Evolutionary conservation across 2,888 invertebrate species (phyloP).

Genomic region (Epiperipatus broadwayi): DNA sequence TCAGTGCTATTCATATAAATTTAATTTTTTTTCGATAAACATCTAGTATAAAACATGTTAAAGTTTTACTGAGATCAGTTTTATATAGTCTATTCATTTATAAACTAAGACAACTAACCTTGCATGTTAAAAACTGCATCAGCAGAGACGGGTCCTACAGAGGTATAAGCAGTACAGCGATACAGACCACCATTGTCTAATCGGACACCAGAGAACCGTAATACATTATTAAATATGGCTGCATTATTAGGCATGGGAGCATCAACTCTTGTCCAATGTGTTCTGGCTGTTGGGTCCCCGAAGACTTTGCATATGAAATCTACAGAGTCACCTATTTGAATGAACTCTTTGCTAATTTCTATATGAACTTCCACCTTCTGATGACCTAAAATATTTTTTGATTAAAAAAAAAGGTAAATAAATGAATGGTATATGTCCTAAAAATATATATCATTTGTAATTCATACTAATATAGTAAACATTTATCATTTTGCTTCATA

Average conservation of each 20-base stretch:
- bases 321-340: conserved; percentile 40
- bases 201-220: conserved; percentile 39
- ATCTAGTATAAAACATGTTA: too few species aligned
- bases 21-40: too few species aligned
- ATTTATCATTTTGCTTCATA: too few species aligned
- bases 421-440: too few species aligned
- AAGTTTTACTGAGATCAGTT: too few species aligned
- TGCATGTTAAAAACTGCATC: conserved; percentile 40
- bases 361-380: conserved; percentile 27
- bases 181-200: conserved; percentile 46
- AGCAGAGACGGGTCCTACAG: conserved; percentile 35
- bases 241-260: conserved; percentile 40
- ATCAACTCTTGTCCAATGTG: conserved; percentile 41
- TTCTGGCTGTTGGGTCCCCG: conserved; percentile 33
- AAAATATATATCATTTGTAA: too few species aligned
- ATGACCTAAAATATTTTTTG: too few species aligned
- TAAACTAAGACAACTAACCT: conserved; percentile 37
- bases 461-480: too few species aligned
- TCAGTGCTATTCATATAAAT: too few species aligned
- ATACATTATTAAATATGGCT: conserved; percentile 35
- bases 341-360: conserved; percentile 31
- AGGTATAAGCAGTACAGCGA: conserved; percentile 41
- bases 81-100: too few species aligned
- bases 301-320: conserved; percentile 43
- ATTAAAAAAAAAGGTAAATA: too few species aligned